Percentiles rank a stretch among this genome's conserved stretches.
Conservation (phyloP, 2,888 invertebrate species). For the Macrophya alboannulata region DNA sequence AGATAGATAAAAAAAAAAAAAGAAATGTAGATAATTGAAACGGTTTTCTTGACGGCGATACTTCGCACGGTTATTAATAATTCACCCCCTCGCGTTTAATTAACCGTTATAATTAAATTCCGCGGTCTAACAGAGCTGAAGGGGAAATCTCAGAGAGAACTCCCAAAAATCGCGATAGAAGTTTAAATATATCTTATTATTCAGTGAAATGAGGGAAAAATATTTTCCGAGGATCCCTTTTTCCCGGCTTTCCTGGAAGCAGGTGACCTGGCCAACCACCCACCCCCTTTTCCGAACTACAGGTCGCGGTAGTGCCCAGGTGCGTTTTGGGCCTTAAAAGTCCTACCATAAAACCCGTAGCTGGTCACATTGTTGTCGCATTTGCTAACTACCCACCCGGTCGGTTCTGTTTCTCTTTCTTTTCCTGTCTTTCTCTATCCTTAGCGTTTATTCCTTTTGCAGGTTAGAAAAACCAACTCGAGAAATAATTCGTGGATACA, state of each 20-base stretch:
- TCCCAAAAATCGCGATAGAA: no score
- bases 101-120: not conserved
- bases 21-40: not conserved
- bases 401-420: not conserved
- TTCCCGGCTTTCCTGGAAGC: constrained; percentile 58
- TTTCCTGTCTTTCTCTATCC: not conserved
- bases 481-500: not conserved
- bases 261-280: constrained; percentile 59
- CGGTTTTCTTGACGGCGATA: not conserved
- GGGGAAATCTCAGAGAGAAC: no score
- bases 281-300: not conserved
- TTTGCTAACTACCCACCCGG: constrained; percentile 68
- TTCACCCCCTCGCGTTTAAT: no score
- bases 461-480: not conserved
- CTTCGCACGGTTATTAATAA: not conserved
- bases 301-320: constrained; percentile 46
- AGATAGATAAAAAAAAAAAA: not conserved
- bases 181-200: no score
- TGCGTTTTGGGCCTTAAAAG: constrained; percentile 5
- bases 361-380: constrained; percentile 74
- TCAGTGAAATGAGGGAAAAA: not conserved
- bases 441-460: not conserved
- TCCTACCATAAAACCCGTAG: constrained; percentile 65
- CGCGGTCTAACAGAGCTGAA: no score
- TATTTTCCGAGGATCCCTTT: not conserved